Evolutionary conservation across 2,113 vertebrate species (phyloP), one percentile per base, ranked within the genome.

Genomic region (Elaphurus davidianus): DNA sequence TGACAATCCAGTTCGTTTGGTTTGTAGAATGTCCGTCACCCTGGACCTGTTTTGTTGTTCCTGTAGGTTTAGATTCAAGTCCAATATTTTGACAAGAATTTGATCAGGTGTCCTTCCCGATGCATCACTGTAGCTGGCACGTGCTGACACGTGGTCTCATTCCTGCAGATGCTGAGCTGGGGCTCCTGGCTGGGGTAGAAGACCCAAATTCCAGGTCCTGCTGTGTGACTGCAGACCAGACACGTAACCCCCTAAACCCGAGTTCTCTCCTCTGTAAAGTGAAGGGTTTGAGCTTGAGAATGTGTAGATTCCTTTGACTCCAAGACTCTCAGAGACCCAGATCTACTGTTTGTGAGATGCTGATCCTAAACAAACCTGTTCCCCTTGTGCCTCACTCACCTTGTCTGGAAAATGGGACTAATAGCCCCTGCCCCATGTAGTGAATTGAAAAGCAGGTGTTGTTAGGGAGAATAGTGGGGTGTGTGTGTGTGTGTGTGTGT

Each of bases 81-180:
- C 91, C 64, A 43, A 13, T 40, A 36, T 93, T 87, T 85, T 33
- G 40, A n/a, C 8, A 45, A 45, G 43, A 43, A 52, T 85, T 11
- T 11, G 1, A 19, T 36, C 33, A 45, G 36, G 6, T 43, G 27
- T 13, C 15, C 43, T 43, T 64, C 36, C 27, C n/a, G 21, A 27
- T 7, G 12, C 0, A 2, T 55, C 12, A 10, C 33, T 0, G 11
- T n/a, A 4, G 43, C 8, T 17, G 28, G 8, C 2, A 7, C 7
- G 0, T 1, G 64, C 2, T 59, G 25, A 40, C 47, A 27, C 0
- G 0, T 13, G 28, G n/a, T 64, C 5, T 28, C 5, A 0, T 43
- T 23, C 5, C 13, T 79, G 87, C 36, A 0, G 55, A 59, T 23
- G 0, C 52, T 33, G 25, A 57, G 25, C 30, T 45, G 59, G 85